Conservation (phyloP, 2,888 invertebrate species). For the Arctia plantaginis region DNA sequence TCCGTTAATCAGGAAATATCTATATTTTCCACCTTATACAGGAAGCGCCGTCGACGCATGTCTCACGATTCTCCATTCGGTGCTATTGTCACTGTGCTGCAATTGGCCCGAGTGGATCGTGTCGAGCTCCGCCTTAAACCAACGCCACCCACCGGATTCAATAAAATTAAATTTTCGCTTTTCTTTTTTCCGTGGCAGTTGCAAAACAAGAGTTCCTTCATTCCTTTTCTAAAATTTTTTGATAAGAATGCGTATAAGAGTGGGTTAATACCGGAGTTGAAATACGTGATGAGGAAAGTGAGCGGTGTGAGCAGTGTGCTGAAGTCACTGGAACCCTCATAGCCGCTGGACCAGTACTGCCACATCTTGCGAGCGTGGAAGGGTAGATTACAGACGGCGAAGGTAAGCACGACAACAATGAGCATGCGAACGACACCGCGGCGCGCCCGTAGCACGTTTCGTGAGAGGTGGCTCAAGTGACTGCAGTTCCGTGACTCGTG, state of each 20-base stretch:
- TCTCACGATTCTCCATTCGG: constrained; percentile 84
- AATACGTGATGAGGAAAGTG: constrained; percentile 94
- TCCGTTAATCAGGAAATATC: constrained; percentile 85
- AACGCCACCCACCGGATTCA: constrained; percentile 79
- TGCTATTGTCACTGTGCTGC: constrained; percentile 84
- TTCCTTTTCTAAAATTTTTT: constrained; percentile 93
- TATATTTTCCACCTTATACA: constrained; percentile 76
- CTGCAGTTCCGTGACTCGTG: constrained; percentile 84
- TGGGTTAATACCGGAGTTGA: constrained; percentile 96
- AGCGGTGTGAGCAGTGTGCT: constrained; percentile 93
- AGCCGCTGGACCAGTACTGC: constrained; percentile 92
- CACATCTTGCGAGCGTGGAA: constrained; percentile 95
- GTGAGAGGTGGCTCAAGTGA: constrained; percentile 90
- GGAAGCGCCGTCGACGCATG: constrained; percentile 75
- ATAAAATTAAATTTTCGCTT: constrained; percentile 76
- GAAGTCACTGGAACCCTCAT: constrained; percentile 90
- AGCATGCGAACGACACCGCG: constrained; percentile 95
- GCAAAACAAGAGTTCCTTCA: constrained; percentile 92
- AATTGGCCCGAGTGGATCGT: constrained; percentile 84
- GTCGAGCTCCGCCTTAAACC: constrained; percentile 81
- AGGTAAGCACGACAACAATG: constrained; percentile 94
- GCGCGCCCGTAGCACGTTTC: constrained; percentile 92
- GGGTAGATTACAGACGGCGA: constrained; percentile 95
- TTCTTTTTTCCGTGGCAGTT: constrained; percentile 75
- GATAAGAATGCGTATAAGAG: constrained; percentile 95